Conservation (phyloP, 2,888 invertebrate species). For the Mellilla xanthometata region DNA sequence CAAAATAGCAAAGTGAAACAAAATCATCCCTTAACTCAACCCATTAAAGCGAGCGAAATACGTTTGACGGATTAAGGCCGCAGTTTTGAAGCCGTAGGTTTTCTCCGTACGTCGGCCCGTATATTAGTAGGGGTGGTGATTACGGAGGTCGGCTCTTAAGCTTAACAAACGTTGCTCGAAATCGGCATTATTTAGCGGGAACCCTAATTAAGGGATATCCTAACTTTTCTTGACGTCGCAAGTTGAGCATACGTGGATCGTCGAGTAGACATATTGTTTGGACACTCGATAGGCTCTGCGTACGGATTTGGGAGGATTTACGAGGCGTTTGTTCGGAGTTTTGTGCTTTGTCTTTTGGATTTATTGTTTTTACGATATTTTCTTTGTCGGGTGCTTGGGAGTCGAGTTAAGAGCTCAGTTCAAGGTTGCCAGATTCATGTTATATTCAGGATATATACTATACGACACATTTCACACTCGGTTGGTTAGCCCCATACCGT, state of each 20-base stretch:
- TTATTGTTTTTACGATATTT: slow-evolving; percentile 26
- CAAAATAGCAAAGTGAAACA: slow-evolving; percentile 7
- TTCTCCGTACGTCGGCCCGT: slow-evolving; percentile 26
- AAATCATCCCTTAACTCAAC: slow-evolving; percentile 19
- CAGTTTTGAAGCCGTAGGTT: slow-evolving; percentile 31
- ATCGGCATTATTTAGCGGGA: slow-evolving; percentile 66
- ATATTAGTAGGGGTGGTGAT: slow-evolving; percentile 40
- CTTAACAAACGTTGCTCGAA: slow-evolving; percentile 65
- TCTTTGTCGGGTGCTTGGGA: slow-evolving; percentile 3
- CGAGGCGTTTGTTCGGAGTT: slow-evolving; percentile 43
- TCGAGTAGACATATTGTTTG: slow-evolving; percentile 56
- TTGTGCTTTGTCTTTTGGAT: slow-evolving; percentile 31
- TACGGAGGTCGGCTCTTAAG: slow-evolving; percentile 52
- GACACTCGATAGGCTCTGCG: slow-evolving; percentile 50
- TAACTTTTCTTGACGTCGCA: slow-evolving; percentile 68
- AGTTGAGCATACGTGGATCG: slow-evolving; percentile 49
- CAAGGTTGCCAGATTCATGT: neutral
- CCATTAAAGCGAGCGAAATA: slow-evolving; percentile 31
- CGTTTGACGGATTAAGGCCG: slow-evolving; percentile 36
- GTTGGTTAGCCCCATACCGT: too few relatives aligned
- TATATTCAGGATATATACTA: too few relatives aligned
- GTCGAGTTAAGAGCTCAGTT: slow-evolving; percentile 1
- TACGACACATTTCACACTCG: too few relatives aligned
- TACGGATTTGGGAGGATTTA: slow-evolving; percentile 52
- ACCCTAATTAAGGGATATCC: slow-evolving; percentile 65